Percentiles rank a stretch among this genome's conserved stretches.
Evolutionary conservation across 2,113 vertebrate genomes (phyloP).

Genomic region (Nothoprocta perdicaria): DNA sequence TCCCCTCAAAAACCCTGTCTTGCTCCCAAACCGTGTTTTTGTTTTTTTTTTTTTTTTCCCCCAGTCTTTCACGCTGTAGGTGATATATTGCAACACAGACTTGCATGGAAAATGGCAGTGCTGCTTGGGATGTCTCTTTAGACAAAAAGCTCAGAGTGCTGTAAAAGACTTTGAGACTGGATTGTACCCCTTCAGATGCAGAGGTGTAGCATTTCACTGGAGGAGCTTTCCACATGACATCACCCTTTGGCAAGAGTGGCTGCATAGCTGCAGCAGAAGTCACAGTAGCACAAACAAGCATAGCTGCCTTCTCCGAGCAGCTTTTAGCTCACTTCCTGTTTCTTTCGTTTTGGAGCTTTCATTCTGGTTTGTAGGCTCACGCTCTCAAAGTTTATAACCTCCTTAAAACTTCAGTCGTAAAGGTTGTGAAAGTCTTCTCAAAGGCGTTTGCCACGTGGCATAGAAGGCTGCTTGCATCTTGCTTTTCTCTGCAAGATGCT

Average conservation of each 20-base stretch:
- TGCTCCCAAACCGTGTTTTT: background rate
- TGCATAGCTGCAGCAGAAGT: background rate
- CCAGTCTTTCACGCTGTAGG: background rate
- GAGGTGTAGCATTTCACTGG: background rate
- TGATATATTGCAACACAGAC: background rate
- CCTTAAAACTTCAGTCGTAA: background rate
- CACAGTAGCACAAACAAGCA: background rate
- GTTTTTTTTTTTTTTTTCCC: too few relatives aligned
- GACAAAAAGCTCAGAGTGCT: background rate
- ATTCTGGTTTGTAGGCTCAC: background rate
- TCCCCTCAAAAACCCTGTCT: background rate
- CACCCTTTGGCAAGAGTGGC: background rate
- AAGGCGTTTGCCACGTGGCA: background rate
- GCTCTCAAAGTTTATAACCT: slow-evolving; percentile 8
- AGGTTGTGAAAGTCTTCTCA: too few relatives aligned
- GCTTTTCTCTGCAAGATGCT: background rate
- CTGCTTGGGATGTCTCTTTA: background rate
- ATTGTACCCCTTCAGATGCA: background rate
- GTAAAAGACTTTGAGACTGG: background rate
- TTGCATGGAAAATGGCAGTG: background rate
- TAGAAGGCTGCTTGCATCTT: background rate
- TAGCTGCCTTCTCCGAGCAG: background rate
- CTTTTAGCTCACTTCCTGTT: background rate
- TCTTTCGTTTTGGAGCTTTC: background rate
- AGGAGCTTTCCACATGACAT: too few relatives aligned